Evolutionary conservation across 2,113 vertebrate species (phyloP), one percentile per base, ranked within the genome.

Genomic region (Oncorhynchus nerka): DNA sequence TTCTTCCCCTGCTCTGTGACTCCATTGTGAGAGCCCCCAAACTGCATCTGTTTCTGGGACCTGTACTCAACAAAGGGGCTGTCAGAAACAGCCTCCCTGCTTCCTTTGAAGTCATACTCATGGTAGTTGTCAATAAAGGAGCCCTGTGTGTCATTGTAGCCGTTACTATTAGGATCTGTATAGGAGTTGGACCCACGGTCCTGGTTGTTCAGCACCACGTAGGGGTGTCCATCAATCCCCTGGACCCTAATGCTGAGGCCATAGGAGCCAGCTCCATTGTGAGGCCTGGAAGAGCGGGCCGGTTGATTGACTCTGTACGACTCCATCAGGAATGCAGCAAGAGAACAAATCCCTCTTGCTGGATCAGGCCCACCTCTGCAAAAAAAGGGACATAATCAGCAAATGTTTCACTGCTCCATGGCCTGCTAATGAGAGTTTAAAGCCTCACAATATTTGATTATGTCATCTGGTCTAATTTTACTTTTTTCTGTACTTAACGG

Each of bases 171-270:
- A 24, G 94, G 62, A 74, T 87, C 79, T 24, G 76, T n/a, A 73
- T 89, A 93, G 70, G 93, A 85, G 7, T 94, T 85, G 28, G 93
- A 76, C 26, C 86, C 92, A 5, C 89, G 91, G 71, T 99, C 96
- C 0, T 96, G 94, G 81, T 98, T 99, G 86, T 99, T 99, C 73
- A 99, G 93, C 55, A 99, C 97, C 7, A 99, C 96, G 70, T 98
- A 99, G 0, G 98, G 97, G 83, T 99, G 98, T 32, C 98, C 98
- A 71, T 96, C 97, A 0, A 99, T 99, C 20, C 98, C 98, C 87
- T 98, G 97, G 24, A 99, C 97, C 70, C 97, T 93, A 84, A 99
- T 98, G 83, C 97, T 98, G 85, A 99, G 97, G 32, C 98, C 98
- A 0, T 99, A 99, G 79, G 94, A 93, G 9, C 97, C 95, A 0